These are phyloP conservation scores for Ahaetulla prasina DNA, from an alignment of 2,113 vertebrate genomes.

Conservation along the genomic window DNA sequence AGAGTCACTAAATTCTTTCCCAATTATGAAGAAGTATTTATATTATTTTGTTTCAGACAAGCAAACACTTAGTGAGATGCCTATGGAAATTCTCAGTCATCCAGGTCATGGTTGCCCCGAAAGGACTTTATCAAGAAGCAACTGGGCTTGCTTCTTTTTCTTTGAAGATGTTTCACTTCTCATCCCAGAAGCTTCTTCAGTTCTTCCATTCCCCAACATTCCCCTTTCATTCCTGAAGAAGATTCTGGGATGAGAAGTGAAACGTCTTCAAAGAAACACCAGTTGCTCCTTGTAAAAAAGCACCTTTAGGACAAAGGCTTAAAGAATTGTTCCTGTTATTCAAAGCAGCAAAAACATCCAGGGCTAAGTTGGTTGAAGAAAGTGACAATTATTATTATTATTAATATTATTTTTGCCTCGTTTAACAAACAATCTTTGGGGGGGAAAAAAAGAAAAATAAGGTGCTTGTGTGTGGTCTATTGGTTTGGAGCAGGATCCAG, in stretches of 20 bases:
- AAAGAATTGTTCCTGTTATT: not conserved
- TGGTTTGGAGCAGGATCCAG: constrained; percentile 14
- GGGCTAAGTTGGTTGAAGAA: not conserved
- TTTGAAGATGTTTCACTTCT: too few species aligned
- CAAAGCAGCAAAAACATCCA: not conserved
- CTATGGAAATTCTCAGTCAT: too few species aligned
- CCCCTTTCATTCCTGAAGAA: too few species aligned
- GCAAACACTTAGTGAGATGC: not conserved
- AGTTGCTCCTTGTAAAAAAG: too few species aligned
- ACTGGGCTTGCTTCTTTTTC: too few species aligned
- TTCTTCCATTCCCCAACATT: too few species aligned
- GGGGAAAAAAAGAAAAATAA: not conserved
- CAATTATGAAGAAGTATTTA: not conserved
- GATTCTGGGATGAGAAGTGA: too few species aligned
- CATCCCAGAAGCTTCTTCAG: too few species aligned
- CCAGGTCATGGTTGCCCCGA: too few species aligned
- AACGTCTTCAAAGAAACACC: too few species aligned
- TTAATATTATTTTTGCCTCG: not conserved
- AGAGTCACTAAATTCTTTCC: not conserved
- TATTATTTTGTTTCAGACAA: not conserved
- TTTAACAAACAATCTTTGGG: not conserved
- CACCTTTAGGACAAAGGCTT: not conserved
- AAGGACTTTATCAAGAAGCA: too few species aligned
- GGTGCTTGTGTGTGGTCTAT: constrained; percentile 54
- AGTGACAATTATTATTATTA: not conserved